These are phyloP conservation scores for Diabrotica balteata DNA, from an alignment of 2,888 invertebrate genomes.

Conservation along the genomic window DNA sequence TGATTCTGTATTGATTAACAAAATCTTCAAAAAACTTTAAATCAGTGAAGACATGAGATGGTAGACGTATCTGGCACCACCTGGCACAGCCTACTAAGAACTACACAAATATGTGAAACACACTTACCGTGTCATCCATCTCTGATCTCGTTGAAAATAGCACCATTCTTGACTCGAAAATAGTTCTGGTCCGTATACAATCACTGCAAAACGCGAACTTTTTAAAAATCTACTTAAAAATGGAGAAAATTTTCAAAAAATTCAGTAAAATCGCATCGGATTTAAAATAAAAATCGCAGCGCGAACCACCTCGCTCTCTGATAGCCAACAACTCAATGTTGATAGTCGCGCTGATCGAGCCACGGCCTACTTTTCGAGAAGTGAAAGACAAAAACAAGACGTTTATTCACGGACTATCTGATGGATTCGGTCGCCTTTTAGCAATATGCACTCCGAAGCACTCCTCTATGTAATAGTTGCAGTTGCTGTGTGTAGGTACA, in stretches of 20 bases:
- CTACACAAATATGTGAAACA: conserved; percentile 12
- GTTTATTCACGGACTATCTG: conserved; percentile 22
- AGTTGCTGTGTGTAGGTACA: conserved; percentile 13
- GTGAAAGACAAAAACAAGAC: conserved; percentile 51
- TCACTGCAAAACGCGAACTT: background rate
- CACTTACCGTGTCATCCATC: conserved; percentile 53
- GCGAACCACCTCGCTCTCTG: conserved; percentile 50
- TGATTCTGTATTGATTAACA: too few species aligned
- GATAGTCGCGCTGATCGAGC: conserved; percentile 49
- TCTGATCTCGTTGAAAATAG: conserved; percentile 49
- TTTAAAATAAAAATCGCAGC: conserved; percentile 25
- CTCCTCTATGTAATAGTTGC: conserved; percentile 22
- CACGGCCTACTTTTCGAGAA: conserved; percentile 56
- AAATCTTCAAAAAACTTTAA: too few species aligned
- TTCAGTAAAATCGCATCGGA: conserved; percentile 7
- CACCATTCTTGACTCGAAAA: conserved; percentile 47
- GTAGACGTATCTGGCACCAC: background rate
- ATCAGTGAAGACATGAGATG: background rate
- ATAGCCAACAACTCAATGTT: conserved; percentile 54
- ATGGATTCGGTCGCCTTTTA: conserved; percentile 19
- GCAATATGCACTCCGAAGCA: conserved; percentile 17
- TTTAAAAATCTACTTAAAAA: background rate
- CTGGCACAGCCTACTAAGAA: conserved; percentile 6
- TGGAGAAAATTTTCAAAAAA: conserved; percentile 2
- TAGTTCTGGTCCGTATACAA: conserved; percentile 5